Evolutionary conservation across 2,797 vertebrate genomes (phyloP), one percentile per base, ranked within the genome.

Genomic region (Lacerta bilineata): DNA sequence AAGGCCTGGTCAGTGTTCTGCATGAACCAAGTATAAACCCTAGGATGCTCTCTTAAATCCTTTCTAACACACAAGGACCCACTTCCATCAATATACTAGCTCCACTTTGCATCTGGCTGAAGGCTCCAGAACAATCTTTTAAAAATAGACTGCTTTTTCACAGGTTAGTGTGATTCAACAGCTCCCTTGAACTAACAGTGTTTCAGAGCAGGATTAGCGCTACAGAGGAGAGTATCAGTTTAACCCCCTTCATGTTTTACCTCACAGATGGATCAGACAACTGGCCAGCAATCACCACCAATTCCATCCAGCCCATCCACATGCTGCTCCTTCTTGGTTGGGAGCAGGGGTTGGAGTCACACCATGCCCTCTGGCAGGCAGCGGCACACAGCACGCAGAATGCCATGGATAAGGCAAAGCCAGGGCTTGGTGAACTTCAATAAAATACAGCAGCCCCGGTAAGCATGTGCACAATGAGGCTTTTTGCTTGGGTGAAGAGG

Each of bases 181-280:
- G 27, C n/a, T 1, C 46, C 2, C 46, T 72, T 72, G 23, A 27
- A 41, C 15, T 55, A 7, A 13, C 17, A 23, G 61, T 55, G 13
- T 55, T 55, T 55, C 50, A 55, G 50, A 3, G 50, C 50, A 55
- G 50, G 13, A 55, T 55, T 55, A 15, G 50, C 1, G 13, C 50
- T 55, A 55, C 50, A 41, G 27, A 59, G 3, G 5, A 46, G 23
- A 13, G 29, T 3, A n/a, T 17, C 10, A 0, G 55, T 72, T 68
- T 55, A 75, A 85, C 55, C 3, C 23, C 15, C 20, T 64, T 64
- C 23, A 29, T 39, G 4, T 9, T 85, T 76, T 15, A 43, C 59
- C 36, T 50, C n/a, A 9, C 6, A 85, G 86, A 88, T 90, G 89
- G 78, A 81, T 69, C 82, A 86, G 23, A 43, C 61, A 80, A 5